Conservation (phyloP, 2,113 vertebrate genomes). For the Hypomesus transpacificus region DNA sequence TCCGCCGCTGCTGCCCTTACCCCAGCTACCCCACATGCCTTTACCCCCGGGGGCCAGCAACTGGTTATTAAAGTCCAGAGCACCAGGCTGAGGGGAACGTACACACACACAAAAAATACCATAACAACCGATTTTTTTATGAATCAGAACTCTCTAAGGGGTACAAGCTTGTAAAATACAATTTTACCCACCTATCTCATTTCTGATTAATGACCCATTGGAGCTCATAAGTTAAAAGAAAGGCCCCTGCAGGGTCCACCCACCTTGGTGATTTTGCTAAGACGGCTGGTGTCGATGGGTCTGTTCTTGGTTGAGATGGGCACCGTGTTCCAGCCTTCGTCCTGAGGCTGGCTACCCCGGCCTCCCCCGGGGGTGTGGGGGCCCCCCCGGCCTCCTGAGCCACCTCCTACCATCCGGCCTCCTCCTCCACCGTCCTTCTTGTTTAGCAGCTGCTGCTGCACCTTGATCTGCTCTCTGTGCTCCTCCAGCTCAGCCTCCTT, state of each 20-base stretch:
- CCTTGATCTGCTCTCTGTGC: conserved; percentile 89
- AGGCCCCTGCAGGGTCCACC: not conserved
- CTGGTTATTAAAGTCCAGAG: conserved; percentile 88
- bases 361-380: conserved; percentile 59
- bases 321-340: conserved; percentile 96
- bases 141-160: too few relatives aligned
- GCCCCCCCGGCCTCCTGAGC: conserved; percentile 57
- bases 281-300: conserved; percentile 86
- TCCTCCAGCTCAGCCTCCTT: conserved; percentile 95
- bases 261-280: conserved; percentile 96
- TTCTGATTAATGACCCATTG: too few relatives aligned
- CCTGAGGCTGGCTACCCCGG: conserved; percentile 73
- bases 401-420: conserved; percentile 66
- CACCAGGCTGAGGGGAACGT: conserved; percentile 74
- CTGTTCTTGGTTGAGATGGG: conserved; percentile 91
- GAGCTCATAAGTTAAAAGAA: not conserved
- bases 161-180: too few relatives aligned
- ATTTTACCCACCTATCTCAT: too few relatives aligned
- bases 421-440: conserved; percentile 81
- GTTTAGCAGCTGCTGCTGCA: conserved; percentile 87
- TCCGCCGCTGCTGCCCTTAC: conserved; percentile 94
- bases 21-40: conserved; percentile 86
- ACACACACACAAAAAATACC: too few relatives aligned
- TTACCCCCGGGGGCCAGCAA: conserved; percentile 89
- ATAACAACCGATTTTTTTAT: too few relatives aligned